Percentiles rank a stretch among this genome's conserved stretches.
phyloP scores from a whole-genome alignment of 2,888 invertebrate genomes.

The Heliconius charithonia region DNA sequence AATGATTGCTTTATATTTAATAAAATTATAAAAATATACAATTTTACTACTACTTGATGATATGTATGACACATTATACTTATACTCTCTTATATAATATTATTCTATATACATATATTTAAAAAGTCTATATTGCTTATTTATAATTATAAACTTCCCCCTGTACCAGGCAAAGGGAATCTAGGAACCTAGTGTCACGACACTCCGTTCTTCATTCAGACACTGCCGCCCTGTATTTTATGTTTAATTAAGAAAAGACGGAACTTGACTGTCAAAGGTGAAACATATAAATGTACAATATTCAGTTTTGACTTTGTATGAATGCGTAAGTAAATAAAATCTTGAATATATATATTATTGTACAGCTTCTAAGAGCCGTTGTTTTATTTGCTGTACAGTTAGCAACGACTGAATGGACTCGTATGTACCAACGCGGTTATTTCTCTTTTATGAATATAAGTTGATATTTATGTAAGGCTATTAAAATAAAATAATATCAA shows the following conservation, averaged over 20 bases:
- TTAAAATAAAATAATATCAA: not conserved
- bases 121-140: not conserved
- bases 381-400: slow-evolving; percentile 42
- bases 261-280: not conserved
- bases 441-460: slow-evolving; percentile 3
- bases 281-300: not conserved
- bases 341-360: not conserved
- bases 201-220: no score
- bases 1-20: not conserved
- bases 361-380: slow-evolving; percentile 29
- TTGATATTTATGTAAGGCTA: slow-evolving; percentile 1
- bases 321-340: not conserved
- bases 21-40: no score
- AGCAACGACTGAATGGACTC: slow-evolving; percentile 16
- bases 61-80: no score
- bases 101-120: no score
- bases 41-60: no score
- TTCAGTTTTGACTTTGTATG: not conserved
- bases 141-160: no score
- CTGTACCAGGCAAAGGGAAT: no score
- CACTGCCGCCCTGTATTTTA: no score
- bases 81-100: no score
- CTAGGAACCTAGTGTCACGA: no score
- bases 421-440: not conserved
- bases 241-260: no score